phyloP scores from a whole-genome alignment of 2,888 invertebrate genomes.

The Crematogaster levior region DNA sequence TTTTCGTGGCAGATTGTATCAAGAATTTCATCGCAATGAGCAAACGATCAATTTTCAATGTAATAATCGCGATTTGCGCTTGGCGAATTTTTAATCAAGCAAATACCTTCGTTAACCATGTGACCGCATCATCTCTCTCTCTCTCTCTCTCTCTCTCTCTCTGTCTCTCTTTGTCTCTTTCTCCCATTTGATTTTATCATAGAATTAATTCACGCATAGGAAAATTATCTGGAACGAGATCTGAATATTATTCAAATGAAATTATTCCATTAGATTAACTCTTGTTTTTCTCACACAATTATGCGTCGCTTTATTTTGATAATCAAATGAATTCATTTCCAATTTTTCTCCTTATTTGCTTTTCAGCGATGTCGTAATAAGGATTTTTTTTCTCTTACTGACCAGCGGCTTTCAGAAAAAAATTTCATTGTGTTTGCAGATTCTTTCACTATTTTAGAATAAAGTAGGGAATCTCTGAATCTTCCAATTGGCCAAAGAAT shows the following conservation, averaged over 20 bases:
- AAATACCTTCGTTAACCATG: slow-evolving; percentile 23
- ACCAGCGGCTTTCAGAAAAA: neutral
- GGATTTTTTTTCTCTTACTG: neutral
- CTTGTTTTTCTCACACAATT: slow-evolving; percentile 14
- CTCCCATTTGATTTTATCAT: neutral
- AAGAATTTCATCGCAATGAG: slow-evolving; percentile 34
- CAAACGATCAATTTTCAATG: slow-evolving; percentile 41
- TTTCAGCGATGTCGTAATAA: neutral
- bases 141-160: neutral
- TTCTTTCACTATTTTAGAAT: neutral
- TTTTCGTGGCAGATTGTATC: neutral
- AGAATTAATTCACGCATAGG: slow-evolving; percentile 23
- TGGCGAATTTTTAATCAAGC: slow-evolving; percentile 43
- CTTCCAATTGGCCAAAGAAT: neutral
- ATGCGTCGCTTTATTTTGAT: neutral
- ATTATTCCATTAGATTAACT: slow-evolving; percentile 32
- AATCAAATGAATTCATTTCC: neutral
- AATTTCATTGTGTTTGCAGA: neutral
- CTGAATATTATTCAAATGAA: slow-evolving; percentile 20
- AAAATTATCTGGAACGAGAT: slow-evolving; percentile 18
- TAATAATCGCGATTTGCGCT: slow-evolving; percentile 36
- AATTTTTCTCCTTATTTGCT: neutral
- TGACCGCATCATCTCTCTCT: neutral
- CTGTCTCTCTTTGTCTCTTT: too few species aligned
- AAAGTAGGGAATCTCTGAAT: neutral